phyloP scores from a whole-genome alignment of 2,888 invertebrate genomes.

The Brachylomia viminalis region DNA sequence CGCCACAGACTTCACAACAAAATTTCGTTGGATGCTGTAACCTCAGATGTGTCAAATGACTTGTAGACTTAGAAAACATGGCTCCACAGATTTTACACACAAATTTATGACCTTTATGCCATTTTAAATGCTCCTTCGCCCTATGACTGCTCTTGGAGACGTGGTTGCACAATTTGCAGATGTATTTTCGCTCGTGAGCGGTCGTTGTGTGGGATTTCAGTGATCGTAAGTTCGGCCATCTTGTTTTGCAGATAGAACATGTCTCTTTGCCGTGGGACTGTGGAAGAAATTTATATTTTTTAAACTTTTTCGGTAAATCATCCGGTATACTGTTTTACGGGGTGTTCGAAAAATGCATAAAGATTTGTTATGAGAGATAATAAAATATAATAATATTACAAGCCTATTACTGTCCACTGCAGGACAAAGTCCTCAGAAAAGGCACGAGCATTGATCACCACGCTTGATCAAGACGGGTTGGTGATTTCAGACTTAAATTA shows the following conservation, averaged over 20 bases:
- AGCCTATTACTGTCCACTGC: too few species aligned
- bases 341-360: too few species aligned
- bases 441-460: too few species aligned
- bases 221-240: slow-evolving; percentile 71
- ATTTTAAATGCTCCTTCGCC: slow-evolving; percentile 81
- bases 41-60: slow-evolving; percentile 80
- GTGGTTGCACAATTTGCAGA: slow-evolving; percentile 78
- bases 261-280: slow-evolving; percentile 72
- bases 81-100: slow-evolving; percentile 79
- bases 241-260: slow-evolving; percentile 77
- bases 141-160: slow-evolving; percentile 73
- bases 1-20: slow-evolving; percentile 79
- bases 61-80: slow-evolving; percentile 78
- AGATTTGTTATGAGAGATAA: too few species aligned
- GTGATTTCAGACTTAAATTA: too few species aligned
- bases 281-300: background rate
- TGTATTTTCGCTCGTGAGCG: slow-evolving; percentile 78
- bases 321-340: background rate
- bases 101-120: slow-evolving; percentile 80
- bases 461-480: too few species aligned
- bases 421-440: too few species aligned
- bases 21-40: slow-evolving; percentile 78
- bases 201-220: slow-evolving; percentile 72
- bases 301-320: background rate
- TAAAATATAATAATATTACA: too few species aligned